A percentile compares a stretch with the other conserved stretches of the same genome.
Evolutionary conservation across 2,888 invertebrate species (phyloP).

Genomic region (Strigamia maritima): DNA sequence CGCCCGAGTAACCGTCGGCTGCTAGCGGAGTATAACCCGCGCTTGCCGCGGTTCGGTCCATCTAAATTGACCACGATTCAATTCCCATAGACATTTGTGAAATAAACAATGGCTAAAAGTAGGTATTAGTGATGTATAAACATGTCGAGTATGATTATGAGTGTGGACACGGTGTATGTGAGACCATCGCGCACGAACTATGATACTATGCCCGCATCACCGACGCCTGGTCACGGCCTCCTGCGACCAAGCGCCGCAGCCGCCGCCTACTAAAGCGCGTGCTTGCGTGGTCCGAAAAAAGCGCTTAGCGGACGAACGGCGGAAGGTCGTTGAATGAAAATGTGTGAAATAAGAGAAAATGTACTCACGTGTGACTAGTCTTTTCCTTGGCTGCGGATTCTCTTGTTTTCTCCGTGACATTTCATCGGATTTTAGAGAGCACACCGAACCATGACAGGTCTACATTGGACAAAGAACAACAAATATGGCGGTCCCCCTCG

Average conservation of each 20-base stretch:
- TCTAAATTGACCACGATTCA: background rate
- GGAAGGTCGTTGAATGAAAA: background rate
- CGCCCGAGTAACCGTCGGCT: conserved; percentile 12
- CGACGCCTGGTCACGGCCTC: conserved; percentile 31
- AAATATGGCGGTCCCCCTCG: conserved; percentile 42
- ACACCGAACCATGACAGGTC: conserved; percentile 41
- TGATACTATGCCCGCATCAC: background rate
- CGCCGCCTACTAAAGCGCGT: background rate
- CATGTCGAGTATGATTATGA: background rate
- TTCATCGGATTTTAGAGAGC: conserved; percentile 42
- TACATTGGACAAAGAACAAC: conserved; percentile 44
- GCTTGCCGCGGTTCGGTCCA: background rate
- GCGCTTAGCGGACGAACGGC: background rate
- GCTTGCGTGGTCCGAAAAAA: background rate
- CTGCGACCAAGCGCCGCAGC: conserved; percentile 22
- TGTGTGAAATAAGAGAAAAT: conserved; percentile 31
- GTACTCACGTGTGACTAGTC: conserved; percentile 52
- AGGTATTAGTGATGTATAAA: background rate
- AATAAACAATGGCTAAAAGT: background rate
- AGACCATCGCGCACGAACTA: background rate
- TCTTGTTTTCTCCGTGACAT: conserved; percentile 53
- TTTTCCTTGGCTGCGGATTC: conserved; percentile 53
- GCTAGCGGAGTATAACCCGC: conserved; percentile 1
- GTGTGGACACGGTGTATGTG: background rate
- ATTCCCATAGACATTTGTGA: background rate